Base-by-base conservation (phyloP, 2,113 vertebrate genomes). In the Pleuronectes platessa region DNA sequence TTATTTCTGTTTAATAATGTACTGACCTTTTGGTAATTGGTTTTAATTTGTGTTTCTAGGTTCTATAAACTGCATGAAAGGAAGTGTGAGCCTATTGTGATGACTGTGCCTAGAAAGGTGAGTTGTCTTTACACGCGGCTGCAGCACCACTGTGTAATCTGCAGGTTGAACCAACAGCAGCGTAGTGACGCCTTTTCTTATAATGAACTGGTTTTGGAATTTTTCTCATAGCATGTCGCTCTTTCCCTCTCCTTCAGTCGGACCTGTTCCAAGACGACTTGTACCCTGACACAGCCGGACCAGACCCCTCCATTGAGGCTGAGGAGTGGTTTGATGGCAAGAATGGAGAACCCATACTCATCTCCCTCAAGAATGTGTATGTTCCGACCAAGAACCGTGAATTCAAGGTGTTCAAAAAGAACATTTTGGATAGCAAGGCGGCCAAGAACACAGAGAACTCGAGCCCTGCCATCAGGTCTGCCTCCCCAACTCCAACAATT, bases 91-190 rank as follows among this genome's bases (percentile, higher is more conserved):
- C 98, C 98, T 45, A 96, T 99, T 72, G 96, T 98, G 92, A 99
- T 99, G 97, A 99, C 97, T 0, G 98, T 99, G 71, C 98, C 98
- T 40, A 95, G 98, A 81, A 99, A 99, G 96, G 98, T 98, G 86
- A 95, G 96, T 72, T n/a, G 53, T 17, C 17, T 54, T 68, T 60
- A 2, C 6, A 68, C 20, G 5, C 3, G 13, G 2, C 12, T 14
- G 21, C 45, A 18, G 23, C 47, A 24, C 59, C 7, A 61, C 18
- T 18, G 15, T 61, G 3, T 65, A 10, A 10, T 63, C n/a, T 13
- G 17, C 35, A 23, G 23, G 35, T 74, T 72, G 10, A 79, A 65
- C 61, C 42, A 24, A 64, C 23, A 37, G 45, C 54, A 61, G 64
- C 17, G 12, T 1, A n/a, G 15, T 70, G 24, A 24, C 20, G 14